phyloP scores from a whole-genome alignment of 2,113 vertebrate genomes.

The Catharus fuscescens region DNA sequence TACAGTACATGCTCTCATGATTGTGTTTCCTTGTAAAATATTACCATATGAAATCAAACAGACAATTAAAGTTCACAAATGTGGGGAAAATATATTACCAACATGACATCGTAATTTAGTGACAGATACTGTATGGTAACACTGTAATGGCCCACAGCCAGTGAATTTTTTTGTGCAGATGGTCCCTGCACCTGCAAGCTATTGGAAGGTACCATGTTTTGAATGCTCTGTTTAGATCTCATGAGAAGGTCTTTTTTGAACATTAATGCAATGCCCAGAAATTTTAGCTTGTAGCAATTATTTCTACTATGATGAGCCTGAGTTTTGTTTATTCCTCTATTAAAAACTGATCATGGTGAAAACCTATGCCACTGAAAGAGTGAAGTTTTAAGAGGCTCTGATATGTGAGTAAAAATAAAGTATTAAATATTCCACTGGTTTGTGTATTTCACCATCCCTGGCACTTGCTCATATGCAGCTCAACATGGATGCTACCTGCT shows the following conservation, averaged over 20 bases:
- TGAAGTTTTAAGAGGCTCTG: background rate
- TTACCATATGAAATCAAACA: constrained; percentile 33
- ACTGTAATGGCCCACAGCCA: constrained; percentile 6
- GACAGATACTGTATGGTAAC: constrained; percentile 17
- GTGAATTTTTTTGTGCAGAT: constrained; percentile 31
- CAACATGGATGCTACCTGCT: background rate
- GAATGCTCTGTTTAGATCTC: constrained; percentile 40
- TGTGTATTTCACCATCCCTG: background rate
- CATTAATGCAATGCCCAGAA: constrained; percentile 31
- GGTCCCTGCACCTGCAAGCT: constrained; percentile 22
- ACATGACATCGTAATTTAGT: constrained; percentile 22
- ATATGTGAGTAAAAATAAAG: background rate
- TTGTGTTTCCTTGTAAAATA: constrained; percentile 43
- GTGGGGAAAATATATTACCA: background rate
- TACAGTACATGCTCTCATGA: background rate
- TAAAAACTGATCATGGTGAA: background rate
- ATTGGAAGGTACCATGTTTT: constrained; percentile 34
- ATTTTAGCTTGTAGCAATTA: background rate
- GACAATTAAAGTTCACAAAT: constrained; percentile 48
- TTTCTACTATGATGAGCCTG: background rate
- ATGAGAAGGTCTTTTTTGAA: background rate
- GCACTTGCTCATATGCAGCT: background rate
- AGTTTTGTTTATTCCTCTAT: background rate
- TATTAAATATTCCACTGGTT: background rate
- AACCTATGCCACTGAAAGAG: background rate